Percentiles rank a stretch among this genome's conserved stretches.
phyloP scores from a whole-genome alignment of 2,113 vertebrate species.

The Trachemys scripta region DNA sequence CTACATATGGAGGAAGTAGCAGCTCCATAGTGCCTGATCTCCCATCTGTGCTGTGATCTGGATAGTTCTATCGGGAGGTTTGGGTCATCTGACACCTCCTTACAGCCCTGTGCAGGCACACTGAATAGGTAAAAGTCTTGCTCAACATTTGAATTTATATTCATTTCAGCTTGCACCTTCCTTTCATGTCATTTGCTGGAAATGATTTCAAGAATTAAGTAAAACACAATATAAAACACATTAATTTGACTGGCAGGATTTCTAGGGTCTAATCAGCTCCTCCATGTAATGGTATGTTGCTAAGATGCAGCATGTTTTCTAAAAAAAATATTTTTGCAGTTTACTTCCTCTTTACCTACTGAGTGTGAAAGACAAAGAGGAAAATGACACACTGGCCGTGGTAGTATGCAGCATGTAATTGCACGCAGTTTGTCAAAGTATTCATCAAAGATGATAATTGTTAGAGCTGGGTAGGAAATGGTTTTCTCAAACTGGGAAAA shows the following conservation, averaged over 20 bases:
- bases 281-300: not conserved
- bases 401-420: not conserved
- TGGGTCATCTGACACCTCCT: not conserved
- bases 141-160: not conserved
- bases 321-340: not conserved
- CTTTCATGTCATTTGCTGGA: rapidly evolving
- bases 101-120: not conserved
- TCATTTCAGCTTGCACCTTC: not conserved
- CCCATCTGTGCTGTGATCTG: not conserved
- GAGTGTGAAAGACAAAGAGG: not conserved
- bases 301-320: not conserved
- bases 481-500: no score
- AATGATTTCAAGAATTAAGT: not conserved
- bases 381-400: not conserved
- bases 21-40: not conserved
- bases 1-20: not conserved
- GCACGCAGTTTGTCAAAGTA: not conserved
- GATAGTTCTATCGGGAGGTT: not conserved
- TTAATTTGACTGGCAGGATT: not conserved
- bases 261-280: not conserved
- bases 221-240: not conserved
- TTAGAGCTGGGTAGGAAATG: no score
- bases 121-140: not conserved
- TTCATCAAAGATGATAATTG: no score
- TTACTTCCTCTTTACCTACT: not conserved